phyloP scores from a whole-genome alignment of 2,113 vertebrate genomes.

The Urocolius indicus region DNA sequence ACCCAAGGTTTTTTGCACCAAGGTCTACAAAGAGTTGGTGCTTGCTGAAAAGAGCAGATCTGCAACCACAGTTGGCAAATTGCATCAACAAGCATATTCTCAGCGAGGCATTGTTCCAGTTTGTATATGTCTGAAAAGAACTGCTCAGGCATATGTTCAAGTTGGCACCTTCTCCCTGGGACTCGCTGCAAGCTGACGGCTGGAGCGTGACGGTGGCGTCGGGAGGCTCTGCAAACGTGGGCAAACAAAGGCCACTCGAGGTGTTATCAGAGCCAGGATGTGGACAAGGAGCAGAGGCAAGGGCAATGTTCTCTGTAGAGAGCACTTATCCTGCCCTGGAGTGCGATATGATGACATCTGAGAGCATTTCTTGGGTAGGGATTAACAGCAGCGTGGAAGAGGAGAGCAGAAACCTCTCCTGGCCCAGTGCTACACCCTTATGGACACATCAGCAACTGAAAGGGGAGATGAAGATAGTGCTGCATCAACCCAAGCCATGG shows the following conservation, averaged over 20 bases:
- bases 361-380: background rate
- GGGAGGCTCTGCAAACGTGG: background rate
- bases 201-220: constrained; percentile 9
- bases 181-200: constrained; percentile 48
- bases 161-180: constrained; percentile 65
- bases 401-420: background rate
- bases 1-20: constrained; percentile 24
- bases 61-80: constrained; percentile 72
- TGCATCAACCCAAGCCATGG: background rate
- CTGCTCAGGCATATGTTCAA: constrained; percentile 68
- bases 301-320: background rate
- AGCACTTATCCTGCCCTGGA: background rate
- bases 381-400: background rate
- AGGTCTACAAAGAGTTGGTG: constrained; percentile 45
- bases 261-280: accelerated
- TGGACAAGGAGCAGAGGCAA: background rate
- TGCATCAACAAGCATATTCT: constrained; percentile 70
- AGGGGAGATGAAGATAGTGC: background rate
- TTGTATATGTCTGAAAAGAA: constrained; percentile 73
- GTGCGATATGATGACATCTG: accelerated
- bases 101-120: constrained; percentile 68
- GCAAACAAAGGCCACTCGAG: constrained; percentile 48
- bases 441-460: accelerated
- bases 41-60: constrained; percentile 71
- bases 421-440: background rate